phyloP scores from a whole-genome alignment of 2,888 invertebrate genomes.

The Drosophila kambysellisi region DNA sequence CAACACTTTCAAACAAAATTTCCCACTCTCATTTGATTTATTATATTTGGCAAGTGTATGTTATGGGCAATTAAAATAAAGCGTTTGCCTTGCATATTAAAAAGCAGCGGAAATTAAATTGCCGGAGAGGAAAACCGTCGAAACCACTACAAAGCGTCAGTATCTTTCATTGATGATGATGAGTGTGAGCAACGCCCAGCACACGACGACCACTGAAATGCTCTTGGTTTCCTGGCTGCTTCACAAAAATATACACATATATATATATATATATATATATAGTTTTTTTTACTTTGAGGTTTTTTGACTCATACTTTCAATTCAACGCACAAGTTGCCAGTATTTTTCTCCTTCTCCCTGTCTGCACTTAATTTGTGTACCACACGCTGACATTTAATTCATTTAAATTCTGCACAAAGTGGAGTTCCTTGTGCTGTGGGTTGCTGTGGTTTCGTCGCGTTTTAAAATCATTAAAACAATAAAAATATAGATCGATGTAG shows the following conservation, averaged over 20 bases:
- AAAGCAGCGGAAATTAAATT: slow-evolving; percentile 62
- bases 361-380: slow-evolving; percentile 1
- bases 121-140: slow-evolving; percentile 39
- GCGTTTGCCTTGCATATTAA: slow-evolving; percentile 45
- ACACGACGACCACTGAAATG: slow-evolving; percentile 22
- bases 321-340: background rate
- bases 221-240: slow-evolving; percentile 5
- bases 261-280: background rate
- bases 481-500: background rate
- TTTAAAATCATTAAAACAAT: slow-evolving; percentile 47
- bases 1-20: background rate
- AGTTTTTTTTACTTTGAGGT: slow-evolving; percentile 5
- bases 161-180: slow-evolving; percentile 48
- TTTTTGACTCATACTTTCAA: slow-evolving; percentile 3
- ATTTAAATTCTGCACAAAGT: slow-evolving; percentile 57
- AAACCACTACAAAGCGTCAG: slow-evolving; percentile 67
- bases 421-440: slow-evolving; percentile 22
- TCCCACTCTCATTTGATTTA: background rate
- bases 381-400: slow-evolving; percentile 55
- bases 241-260: background rate
- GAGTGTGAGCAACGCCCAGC: slow-evolving; percentile 21
- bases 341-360: background rate
- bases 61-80: slow-evolving; percentile 47
- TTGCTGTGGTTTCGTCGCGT: slow-evolving; percentile 39
- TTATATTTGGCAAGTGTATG: slow-evolving; percentile 34